A percentile compares a stretch with the other conserved stretches of the same genome.
Evolutionary conservation across 2,888 invertebrate genomes (phyloP).

Genomic region (Melangyna quadrimaculata): DNA sequence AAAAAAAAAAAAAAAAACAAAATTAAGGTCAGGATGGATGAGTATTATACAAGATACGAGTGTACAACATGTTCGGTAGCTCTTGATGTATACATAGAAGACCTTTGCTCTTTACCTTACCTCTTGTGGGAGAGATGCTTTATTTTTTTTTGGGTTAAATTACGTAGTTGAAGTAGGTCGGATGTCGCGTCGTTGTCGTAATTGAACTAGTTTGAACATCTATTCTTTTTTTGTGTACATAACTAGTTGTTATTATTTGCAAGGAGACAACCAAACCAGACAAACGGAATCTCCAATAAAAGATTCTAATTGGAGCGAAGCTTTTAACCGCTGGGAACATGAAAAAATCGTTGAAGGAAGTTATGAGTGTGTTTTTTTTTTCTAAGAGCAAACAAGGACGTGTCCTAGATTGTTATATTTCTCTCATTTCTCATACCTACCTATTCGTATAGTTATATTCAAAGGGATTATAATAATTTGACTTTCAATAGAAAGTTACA

Average conservation of each 20-base stretch:
- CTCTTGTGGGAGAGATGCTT: background rate
- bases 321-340: conserved; percentile 15
- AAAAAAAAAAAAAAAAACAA: background rate
- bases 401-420: background rate
- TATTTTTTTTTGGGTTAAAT: background rate
- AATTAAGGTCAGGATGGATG: conserved; percentile 8
- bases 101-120: background rate
- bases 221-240: background rate
- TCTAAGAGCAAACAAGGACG: background rate
- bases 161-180: background rate
- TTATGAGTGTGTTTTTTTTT: background rate
- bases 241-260: background rate
- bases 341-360: background rate
- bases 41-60: conserved; percentile 1
- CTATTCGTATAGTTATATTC: background rate
- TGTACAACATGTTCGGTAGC: background rate
- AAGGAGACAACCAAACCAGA: background rate
- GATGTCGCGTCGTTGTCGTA: conserved; percentile 19
- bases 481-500: background rate
- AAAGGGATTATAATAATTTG: background rate
- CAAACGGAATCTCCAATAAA: background rate
- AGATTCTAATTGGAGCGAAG: conserved; percentile 5
- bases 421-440: background rate
- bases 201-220: background rate
- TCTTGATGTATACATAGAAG: background rate